phyloP scores from a whole-genome alignment of 2,797 vertebrate species.

The Toxotes lorentzi region DNA sequence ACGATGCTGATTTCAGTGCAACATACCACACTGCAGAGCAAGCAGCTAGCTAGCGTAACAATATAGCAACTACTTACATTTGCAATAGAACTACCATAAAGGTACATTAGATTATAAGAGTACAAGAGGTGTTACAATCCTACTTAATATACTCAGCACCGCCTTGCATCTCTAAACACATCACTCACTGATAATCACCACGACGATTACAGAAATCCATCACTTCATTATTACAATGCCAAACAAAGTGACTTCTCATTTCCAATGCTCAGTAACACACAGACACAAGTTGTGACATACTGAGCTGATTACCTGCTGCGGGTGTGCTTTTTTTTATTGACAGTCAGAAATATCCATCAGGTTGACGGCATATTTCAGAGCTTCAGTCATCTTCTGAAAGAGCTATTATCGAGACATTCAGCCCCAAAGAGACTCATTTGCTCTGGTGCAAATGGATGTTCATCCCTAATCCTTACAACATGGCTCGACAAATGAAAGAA shows the following conservation, averaged over 20 bases:
- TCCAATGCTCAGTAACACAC: conserved; percentile 76
- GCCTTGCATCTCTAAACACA: conserved; percentile 58
- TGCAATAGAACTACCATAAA: conserved; percentile 76
- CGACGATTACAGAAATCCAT: conserved; percentile 51
- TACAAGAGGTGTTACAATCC: conserved; percentile 73
- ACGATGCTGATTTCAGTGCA: conserved; percentile 73
- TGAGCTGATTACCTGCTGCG: conserved; percentile 54
- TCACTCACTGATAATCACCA: conserved; percentile 65
- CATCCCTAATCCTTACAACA: conserved; percentile 43
- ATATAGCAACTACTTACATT: conserved; percentile 73
- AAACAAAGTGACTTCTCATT: conserved; percentile 7
- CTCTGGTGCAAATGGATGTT: conserved; percentile 46
- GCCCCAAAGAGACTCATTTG: conserved; percentile 49
- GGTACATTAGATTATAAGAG: conserved; percentile 75
- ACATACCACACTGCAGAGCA: conserved; percentile 77
- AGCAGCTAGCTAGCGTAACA: conserved; percentile 78
- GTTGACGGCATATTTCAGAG: conserved; percentile 31
- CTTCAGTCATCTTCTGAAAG: conserved; percentile 40
- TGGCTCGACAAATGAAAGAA: conserved; percentile 62
- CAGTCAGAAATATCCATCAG: conserved; percentile 22
- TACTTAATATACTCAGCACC: conserved; percentile 66
- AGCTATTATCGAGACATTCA: conserved; percentile 54
- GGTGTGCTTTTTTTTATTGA: conserved; percentile 13
- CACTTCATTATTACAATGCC: conserved; percentile 8
- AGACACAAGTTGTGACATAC: conserved; percentile 85